A percentile compares a stretch with the other conserved stretches of the same genome.
Conservation (phyloP, 2,797 vertebrate genomes). For the Fistularia tabacaria region DNA sequence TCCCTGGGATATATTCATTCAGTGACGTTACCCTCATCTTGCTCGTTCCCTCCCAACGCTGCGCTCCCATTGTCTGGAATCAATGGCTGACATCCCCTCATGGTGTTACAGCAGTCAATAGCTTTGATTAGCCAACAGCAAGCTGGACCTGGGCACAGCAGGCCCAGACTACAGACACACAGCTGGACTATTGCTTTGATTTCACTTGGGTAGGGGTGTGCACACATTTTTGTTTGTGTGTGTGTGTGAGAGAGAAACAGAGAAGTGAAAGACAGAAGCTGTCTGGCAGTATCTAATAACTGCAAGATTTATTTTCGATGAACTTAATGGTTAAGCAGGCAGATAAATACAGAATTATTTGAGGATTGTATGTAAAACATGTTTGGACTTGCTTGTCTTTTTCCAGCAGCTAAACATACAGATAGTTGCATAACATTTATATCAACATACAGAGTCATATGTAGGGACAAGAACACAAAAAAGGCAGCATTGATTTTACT, state of each 20-base stretch:
- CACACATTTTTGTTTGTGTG: conserved; percentile 2
- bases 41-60: conserved; percentile 1
- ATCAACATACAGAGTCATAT: not conserved
- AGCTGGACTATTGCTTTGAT: conserved; percentile 41
- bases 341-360: conserved; percentile 37
- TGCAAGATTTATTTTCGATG: conserved; percentile 49
- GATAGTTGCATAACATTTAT: not conserved
- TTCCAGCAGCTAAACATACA: conserved; percentile 1
- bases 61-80: conserved; percentile 41
- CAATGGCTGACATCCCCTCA: conserved; percentile 48
- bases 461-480: conserved; percentile 2
- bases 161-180: conserved; percentile 35
- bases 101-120: conserved; percentile 68
- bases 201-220: conserved; percentile 24
- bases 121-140: conserved; percentile 64
- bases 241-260: conserved; percentile 3
- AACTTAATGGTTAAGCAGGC: conserved; percentile 28
- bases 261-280: conserved; percentile 22
- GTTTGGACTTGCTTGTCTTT: conserved; percentile 30
- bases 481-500: conserved; percentile 17
- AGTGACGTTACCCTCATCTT: conserved; percentile 21
- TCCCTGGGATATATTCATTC: not conserved
- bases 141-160: conserved; percentile 50
- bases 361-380: conserved; percentile 24
- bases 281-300: conserved; percentile 40